These are phyloP conservation scores for Rattus norvegicus DNA, from an alignment of 2,113 vertebrate species.

Conservation along the genomic window DNA sequence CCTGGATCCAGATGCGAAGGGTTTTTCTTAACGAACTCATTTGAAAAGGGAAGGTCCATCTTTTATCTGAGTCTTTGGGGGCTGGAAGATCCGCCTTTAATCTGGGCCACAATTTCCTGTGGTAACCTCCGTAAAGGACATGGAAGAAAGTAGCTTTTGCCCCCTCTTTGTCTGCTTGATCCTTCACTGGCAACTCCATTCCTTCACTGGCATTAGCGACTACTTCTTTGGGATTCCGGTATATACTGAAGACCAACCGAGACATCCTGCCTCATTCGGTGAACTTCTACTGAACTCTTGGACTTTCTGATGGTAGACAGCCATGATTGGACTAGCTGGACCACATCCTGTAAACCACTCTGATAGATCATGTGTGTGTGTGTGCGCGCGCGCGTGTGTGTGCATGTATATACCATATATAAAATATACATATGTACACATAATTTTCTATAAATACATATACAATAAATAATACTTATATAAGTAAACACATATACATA, in stretches of 20 bases:
- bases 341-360: neutral
- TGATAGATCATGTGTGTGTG: no score
- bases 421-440: neutral
- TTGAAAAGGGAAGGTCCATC: neutral
- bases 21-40: neutral
- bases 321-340: neutral
- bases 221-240: neutral
- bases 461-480: neutral
- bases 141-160: neutral
- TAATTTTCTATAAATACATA: neutral
- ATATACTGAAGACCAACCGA: neutral
- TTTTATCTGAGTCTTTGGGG: neutral
- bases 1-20: neutral
- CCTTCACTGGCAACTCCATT: neutral
- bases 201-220: neutral
- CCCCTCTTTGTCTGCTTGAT: neutral
- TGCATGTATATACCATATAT: neutral
- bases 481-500: neutral
- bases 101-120: neutral
- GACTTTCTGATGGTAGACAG: neutral
- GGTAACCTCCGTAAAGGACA: neutral
- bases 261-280: neutral
- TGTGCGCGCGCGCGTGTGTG: no score
- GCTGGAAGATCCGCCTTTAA: neutral
- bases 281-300: neutral